phyloP scores from a whole-genome alignment of 2,888 invertebrate species.

The Argyra leucocephala region DNA sequence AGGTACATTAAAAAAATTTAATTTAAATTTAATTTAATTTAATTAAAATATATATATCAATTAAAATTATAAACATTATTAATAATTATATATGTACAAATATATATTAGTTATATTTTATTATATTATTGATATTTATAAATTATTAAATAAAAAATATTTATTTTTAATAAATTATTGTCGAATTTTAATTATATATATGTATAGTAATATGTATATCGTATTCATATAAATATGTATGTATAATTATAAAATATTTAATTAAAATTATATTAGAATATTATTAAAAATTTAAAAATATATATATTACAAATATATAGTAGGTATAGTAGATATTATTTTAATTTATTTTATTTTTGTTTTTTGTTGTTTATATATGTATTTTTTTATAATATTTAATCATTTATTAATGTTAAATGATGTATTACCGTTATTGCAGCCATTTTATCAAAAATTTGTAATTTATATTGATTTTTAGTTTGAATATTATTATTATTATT shows the following conservation, averaged over 20 bases:
- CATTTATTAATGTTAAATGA: conserved; percentile 1
- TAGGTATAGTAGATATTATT: not conserved
- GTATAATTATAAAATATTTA: too few species aligned
- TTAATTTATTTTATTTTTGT: too few species aligned
- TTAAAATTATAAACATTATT: not conserved
- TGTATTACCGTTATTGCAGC: not conserved
- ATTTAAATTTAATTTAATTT: not conserved
- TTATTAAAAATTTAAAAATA: not conserved
- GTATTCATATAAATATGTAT: not conserved
- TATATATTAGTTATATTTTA: not conserved
- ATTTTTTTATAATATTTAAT: too few species aligned
- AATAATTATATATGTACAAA: not conserved
- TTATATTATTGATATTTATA: not conserved
- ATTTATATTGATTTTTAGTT: not conserved
- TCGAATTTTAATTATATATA: not conserved
- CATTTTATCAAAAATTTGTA: not conserved
- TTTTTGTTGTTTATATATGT: too few species aligned
- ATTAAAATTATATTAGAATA: not conserved
- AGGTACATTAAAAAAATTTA: not conserved
- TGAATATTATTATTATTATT: too few species aligned
- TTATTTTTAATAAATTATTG: not conserved
- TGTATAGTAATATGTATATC: not conserved
- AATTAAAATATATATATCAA: not conserved
- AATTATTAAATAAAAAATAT: too few species aligned
- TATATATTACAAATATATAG: not conserved